Base-by-base conservation (phyloP, 2,797 vertebrate genomes). In the Rhynchonycteris naso region DNA sequence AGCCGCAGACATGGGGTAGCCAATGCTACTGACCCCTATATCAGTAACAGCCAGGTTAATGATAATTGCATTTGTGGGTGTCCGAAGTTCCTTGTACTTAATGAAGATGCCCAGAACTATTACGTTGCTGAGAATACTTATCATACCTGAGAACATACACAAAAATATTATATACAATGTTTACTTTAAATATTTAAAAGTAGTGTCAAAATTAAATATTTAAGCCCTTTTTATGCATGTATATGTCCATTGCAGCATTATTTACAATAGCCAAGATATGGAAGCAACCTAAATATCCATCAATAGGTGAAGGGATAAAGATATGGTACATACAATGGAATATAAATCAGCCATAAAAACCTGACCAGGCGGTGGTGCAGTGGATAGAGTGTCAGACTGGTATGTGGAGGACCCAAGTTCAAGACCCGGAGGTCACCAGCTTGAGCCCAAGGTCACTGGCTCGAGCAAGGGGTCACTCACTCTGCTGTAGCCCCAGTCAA, bases 1-100 rank as follows among this genome's bases (percentile, higher is more conserved):
- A 56, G 99, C 99, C 43, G 99, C 99, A 5, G 99, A 99, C 99
- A 99, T 99, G 35, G 99, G 99, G 81, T 99, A 99, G 33, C 99
- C 99, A 61, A 99, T 99, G 15, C 99, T 98, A 43, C 99, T 99
- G 90, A 99, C 99, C 8, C 99, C 99, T 14, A 99, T 98, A 96
- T 99, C 99, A 5, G 99, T 99, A 63, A 99, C 98, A 81, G 99
- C 99, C 98, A 99, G 97, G 98, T 99, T 99, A 96, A 99, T 99
- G 81, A 99, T 99, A 56, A 99, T 99, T 43, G 99, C 98, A 15
- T 99, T 99, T n/a, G 99, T 99, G 84, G 99, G 99, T 7, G 99
- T 99, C 50, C 99, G 99, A 56, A 99, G 99, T 89, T 99, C 99
- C 97, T 99, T 99, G 97, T 99, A 99, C 97, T 99, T 99, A 72